These are phyloP conservation scores for Ecdyonurus torrentis DNA, from an alignment of 2,888 invertebrate genomes.

Conservation along the genomic window DNA sequence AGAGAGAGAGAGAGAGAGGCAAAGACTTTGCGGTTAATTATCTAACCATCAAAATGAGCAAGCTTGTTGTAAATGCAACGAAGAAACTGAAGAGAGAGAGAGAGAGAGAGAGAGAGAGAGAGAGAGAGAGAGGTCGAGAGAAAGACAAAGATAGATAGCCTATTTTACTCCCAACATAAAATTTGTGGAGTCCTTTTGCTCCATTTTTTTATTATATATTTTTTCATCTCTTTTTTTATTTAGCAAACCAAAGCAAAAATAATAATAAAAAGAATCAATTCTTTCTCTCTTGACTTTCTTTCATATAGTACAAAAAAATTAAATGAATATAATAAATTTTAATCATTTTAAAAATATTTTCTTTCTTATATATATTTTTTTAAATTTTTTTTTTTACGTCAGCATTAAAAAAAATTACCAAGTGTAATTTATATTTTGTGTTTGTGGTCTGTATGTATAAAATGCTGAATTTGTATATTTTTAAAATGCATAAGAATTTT, in stretches of 20 bases:
- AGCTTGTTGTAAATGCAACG: too few species aligned
- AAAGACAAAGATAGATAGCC: background rate
- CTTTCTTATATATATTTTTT: background rate
- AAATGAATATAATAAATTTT: background rate
- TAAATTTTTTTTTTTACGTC: too few species aligned
- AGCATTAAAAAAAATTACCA: too few species aligned
- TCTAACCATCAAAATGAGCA: constrained; percentile 7
- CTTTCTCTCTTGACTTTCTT: background rate
- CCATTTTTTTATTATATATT: background rate
- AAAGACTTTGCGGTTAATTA: constrained; percentile 9
- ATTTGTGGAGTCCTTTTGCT: background rate
- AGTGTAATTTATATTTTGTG: too few species aligned
- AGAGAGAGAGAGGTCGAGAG: background rate
- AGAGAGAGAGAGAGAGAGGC: background rate
- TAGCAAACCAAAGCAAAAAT: background rate
- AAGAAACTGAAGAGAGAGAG: background rate
- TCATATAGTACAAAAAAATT: too few species aligned
- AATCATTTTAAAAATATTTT: background rate
- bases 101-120: background rate
- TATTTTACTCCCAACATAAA: background rate
- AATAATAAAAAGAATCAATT: background rate
- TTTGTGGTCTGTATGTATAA: too few species aligned
- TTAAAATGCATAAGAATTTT: too few species aligned
- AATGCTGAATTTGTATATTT: too few species aligned
- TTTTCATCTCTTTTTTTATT: too few species aligned